Evolutionary conservation across 2,113 vertebrate species (phyloP).

Genomic region (Montifringilla adamsi): DNA sequence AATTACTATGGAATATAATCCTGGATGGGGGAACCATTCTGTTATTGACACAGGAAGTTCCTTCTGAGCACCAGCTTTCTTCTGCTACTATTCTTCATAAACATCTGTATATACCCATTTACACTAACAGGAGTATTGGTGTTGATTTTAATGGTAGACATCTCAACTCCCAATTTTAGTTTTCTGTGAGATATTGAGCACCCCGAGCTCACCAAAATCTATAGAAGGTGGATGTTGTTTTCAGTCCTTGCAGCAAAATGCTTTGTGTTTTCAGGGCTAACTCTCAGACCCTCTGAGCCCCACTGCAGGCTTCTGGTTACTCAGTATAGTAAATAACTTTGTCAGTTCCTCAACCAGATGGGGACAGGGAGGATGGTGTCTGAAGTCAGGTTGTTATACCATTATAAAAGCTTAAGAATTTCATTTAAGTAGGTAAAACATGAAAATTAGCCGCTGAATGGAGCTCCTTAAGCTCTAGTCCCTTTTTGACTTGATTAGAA

Average conservation of each 20-base stretch:
- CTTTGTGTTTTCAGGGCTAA: background rate
- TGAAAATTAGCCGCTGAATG: background rate
- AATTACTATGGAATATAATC: background rate
- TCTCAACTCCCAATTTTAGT: background rate
- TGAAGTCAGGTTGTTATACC: background rate
- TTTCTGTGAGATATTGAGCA: background rate
- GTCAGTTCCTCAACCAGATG: background rate
- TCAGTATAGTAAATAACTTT: background rate
- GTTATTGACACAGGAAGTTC: background rate
- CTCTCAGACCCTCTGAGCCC: background rate
- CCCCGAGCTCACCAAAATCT: background rate
- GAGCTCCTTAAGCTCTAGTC: background rate
- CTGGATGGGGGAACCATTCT: background rate
- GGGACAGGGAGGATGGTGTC: background rate
- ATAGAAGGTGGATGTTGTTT: background rate
- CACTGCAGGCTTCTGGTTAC: background rate
- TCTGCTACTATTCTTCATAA: background rate
- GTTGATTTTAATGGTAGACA: background rate
- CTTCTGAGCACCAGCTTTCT: background rate
- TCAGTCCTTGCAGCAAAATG: background rate
- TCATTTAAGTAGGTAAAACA: background rate
- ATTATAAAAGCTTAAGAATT: background rate
- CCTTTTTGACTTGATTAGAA: slow-evolving; percentile 24
- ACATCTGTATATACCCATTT: background rate
- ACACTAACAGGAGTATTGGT: background rate